Base-by-base conservation (phyloP, 2,888 invertebrate genomes). In the Drosophila prostipennis region DNA sequence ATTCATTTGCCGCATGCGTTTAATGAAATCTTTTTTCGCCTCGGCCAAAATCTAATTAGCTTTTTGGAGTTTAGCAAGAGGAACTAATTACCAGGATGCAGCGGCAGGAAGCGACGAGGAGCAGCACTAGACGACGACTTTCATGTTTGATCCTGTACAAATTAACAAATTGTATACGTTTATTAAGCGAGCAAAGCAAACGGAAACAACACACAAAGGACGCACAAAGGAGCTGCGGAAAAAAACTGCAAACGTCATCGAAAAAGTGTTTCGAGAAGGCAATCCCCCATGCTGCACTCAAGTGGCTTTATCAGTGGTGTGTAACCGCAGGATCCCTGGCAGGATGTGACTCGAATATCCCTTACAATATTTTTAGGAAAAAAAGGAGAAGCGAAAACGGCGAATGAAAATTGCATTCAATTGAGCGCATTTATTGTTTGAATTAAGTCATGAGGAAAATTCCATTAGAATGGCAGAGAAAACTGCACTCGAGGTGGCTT, bases 401-500 rank as follows among this genome's bases (percentile, higher is more conserved):
- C 80, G 75, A 77, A 76, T 78, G 80, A 80, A 83, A 89, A 87
- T 88, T 89, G 89, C 91, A 90, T 89, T 88, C 91, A 88, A 90
- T 90, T 87, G 91, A 89, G 90, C 89, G 90, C 90, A 90, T 89
- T 90, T 89, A 91, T 91, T 91, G 91, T 91, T 85, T 86, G 85
- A 89, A 90, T 89, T 89, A 89, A 90, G 84, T 90, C 90, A 91
- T 90, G 91, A 90, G 91, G 91, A 91, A 91, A 91, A 91, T 91
- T 91, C 91, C 87, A 91, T 91, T 91, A 91, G 90, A 79, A 74
- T 78, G 79, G 77, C 78, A 77, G 74, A 74, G 79, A 65, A 52
- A 86, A 83, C 72, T 82, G 88, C 84, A 84, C 68, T 67, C 72
- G 67, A 74, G 63, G 23, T 56, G 64, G 40, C 34, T 48, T 60